These are phyloP conservation scores for Melanerpes formicivorus DNA, from an alignment of 2,113 vertebrate species.

Conservation along the genomic window DNA sequence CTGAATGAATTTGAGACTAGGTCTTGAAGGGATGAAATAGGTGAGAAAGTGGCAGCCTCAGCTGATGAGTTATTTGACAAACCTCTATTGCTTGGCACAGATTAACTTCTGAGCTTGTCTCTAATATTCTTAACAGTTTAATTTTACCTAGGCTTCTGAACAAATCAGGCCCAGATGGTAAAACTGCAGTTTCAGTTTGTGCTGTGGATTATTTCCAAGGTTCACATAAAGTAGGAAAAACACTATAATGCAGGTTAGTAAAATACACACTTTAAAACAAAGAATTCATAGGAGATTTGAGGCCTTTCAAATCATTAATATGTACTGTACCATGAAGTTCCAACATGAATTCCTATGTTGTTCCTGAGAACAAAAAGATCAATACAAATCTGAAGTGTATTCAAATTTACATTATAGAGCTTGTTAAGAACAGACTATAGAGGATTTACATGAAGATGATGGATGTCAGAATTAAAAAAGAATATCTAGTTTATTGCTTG, in stretches of 20 bases:
- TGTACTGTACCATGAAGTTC: not conserved
- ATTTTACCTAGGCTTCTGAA: not conserved
- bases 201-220: not conserved
- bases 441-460: conserved; percentile 17
- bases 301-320: not conserved
- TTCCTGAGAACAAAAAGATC: not conserved
- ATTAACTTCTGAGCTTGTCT: not conserved
- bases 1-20: not conserved
- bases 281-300: not conserved
- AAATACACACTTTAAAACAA: not conserved
- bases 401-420: not conserved
- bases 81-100: not conserved
- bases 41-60: not conserved
- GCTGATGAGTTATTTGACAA: not conserved
- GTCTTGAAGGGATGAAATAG: not conserved
- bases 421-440: not conserved
- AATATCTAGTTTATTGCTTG: not conserved
- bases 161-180: not conserved
- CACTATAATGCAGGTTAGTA: not conserved
- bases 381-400: not conserved
- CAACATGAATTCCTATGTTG: not conserved
- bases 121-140: not conserved
- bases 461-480: not conserved
- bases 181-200: not conserved
- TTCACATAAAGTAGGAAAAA: not conserved